A percentile compares a stretch with the other conserved stretches of the same genome.
Evolutionary conservation across 2,888 invertebrate genomes (phyloP).

Genomic region (Sycophila texana): DNA sequence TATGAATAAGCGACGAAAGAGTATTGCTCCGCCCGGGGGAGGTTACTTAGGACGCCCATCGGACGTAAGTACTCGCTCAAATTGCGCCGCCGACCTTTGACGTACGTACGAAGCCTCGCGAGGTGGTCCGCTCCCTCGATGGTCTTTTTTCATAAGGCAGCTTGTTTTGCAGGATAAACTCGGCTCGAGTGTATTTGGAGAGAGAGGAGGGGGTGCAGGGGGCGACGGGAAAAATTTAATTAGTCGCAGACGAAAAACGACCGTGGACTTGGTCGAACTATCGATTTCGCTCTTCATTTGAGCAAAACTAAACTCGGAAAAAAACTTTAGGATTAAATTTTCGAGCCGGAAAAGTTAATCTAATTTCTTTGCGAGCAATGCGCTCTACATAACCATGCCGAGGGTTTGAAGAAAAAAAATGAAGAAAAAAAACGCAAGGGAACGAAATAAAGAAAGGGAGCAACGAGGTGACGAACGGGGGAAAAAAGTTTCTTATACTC

Average conservation of each 20-base stretch:
- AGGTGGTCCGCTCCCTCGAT: too few relatives aligned
- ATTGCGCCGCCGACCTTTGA: too few relatives aligned
- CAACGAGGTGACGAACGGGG: neutral
- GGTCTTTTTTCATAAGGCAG: too few relatives aligned
- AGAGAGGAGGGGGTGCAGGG: neutral
- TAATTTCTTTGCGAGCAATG: neutral
- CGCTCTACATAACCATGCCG: neutral
- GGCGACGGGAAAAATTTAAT: conserved; percentile 33
- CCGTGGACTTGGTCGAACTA: neutral
- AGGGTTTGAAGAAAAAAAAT: too few relatives aligned
- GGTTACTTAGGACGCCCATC: neutral
- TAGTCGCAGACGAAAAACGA: conserved; percentile 19
- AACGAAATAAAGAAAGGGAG: too few relatives aligned
- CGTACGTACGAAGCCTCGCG: too few relatives aligned
- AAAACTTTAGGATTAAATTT: conserved; percentile 44
- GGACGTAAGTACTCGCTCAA: neutral
- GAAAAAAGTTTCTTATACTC: neutral
- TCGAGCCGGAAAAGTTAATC: conserved; percentile 24
- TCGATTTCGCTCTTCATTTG: conserved; percentile 20
- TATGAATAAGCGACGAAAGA: conserved; percentile 6
- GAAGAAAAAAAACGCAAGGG: too few relatives aligned
- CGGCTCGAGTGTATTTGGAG: neutral
- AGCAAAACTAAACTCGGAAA: conserved; percentile 9
- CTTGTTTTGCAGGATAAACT: neutral
- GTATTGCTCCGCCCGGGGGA: neutral